A percentile compares a stretch with the other conserved stretches of the same genome.
These are phyloP conservation scores for Ephialtes manifestator DNA, from an alignment of 2,888 invertebrate genomes.

Conservation along the genomic window DNA sequence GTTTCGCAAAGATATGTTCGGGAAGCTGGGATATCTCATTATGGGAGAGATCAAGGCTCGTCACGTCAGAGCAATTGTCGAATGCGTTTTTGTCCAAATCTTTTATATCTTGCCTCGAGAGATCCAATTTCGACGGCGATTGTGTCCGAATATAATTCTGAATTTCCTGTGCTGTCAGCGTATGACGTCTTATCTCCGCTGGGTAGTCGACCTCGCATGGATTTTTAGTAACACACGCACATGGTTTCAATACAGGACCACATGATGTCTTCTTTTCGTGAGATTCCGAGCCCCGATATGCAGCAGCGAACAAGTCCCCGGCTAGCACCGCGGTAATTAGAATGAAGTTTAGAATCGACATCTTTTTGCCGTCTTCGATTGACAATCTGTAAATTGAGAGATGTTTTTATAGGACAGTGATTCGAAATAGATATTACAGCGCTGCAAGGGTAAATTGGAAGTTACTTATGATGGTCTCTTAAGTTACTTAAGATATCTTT, in stretches of 20 bases:
- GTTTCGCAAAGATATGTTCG: constrained; percentile 74
- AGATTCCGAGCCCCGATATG: too few relatives aligned
- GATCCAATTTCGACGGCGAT: constrained; percentile 16
- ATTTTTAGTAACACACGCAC: neutral
- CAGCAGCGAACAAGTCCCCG: neutral
- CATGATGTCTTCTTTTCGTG: too few relatives aligned
- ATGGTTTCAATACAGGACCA: neutral
- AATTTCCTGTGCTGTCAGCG: neutral
- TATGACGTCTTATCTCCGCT: neutral
- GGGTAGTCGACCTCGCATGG: neutral
- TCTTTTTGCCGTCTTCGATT: neutral
- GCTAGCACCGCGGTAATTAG: neutral
- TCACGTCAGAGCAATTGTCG: constrained; percentile 68
- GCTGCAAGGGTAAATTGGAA: too few relatives aligned
- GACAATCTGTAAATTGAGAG: neutral
- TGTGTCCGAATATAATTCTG: neutral
- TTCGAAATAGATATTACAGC: neutral
- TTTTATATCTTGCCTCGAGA: constrained; percentile 51
- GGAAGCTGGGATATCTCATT: constrained; percentile 72
- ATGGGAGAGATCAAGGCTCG: constrained; percentile 69
- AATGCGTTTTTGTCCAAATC: constrained; percentile 69
- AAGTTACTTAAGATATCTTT: too few relatives aligned
- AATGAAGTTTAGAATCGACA: neutral
- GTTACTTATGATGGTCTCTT: too few relatives aligned
- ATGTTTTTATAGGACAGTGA: constrained; percentile 16